These are phyloP conservation scores for Neoarius graeffei DNA, from an alignment of 2,113 vertebrate species.

Conservation along the genomic window DNA sequence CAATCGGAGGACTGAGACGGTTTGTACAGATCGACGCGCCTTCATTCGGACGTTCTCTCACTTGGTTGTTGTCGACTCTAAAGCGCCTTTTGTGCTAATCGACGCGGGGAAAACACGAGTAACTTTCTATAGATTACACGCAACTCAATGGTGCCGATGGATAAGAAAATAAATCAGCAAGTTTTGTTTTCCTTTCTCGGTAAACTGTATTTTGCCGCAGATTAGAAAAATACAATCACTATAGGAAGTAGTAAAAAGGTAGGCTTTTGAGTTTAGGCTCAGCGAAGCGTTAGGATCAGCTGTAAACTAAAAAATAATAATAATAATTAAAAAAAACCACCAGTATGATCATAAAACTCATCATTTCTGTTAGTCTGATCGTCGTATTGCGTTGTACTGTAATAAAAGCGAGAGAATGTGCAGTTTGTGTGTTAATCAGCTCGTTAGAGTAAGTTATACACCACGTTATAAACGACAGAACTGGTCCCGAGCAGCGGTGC, in stretches of 20 bases:
- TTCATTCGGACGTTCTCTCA: too few species aligned
- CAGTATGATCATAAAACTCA: not conserved
- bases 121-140: too few species aligned
- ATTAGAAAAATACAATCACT: not conserved
- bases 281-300: not conserved
- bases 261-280: not conserved
- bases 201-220: not conserved
- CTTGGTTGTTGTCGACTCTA: too few species aligned
- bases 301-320: not conserved
- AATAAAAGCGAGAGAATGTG: not conserved
- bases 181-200: not conserved
- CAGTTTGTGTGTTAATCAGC: not conserved
- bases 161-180: not conserved
- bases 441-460: not conserved
- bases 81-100: too few species aligned
- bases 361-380: not conserved
- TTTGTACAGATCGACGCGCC: too few species aligned
- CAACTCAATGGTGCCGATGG: too few species aligned
- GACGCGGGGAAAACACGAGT: too few species aligned
- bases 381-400: not conserved
- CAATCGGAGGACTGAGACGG: too few species aligned
- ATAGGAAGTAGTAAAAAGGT: not conserved
- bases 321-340: not conserved
- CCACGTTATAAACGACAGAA: too few species aligned
- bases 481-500: not conserved